Evolutionary conservation across 2,888 invertebrate genomes (phyloP).

Genomic region (Zele albiditarsus): DNA sequence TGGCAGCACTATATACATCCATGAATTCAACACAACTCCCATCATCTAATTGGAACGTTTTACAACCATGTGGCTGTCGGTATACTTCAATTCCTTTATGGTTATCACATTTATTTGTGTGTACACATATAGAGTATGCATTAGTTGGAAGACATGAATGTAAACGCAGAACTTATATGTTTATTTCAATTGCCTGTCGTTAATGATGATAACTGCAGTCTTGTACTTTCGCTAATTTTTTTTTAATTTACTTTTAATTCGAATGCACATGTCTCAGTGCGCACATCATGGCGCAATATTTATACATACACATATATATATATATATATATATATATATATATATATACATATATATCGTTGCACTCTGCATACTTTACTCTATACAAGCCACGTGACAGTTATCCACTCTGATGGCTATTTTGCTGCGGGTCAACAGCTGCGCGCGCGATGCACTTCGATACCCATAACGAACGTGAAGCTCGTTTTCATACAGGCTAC

Average conservation of each 20-base stretch:
- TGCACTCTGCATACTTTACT: not conserved
- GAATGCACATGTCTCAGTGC: not conserved
- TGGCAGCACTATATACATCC: conserved; percentile 54
- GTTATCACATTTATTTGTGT: conserved; percentile 45
- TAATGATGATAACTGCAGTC: conserved; percentile 4
- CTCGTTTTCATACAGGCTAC: not conserved
- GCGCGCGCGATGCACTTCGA: conserved; percentile 35
- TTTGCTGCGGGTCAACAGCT: conserved; percentile 49
- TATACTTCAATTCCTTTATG: conserved; percentile 64
- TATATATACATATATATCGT: not conserved
- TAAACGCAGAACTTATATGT: not conserved
- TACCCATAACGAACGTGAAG: conserved; percentile 6
- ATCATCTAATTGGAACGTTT: conserved; percentile 65
- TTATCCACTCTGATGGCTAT: conserved; percentile 38
- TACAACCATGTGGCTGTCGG: conserved; percentile 56
- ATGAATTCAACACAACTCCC: conserved; percentile 54
- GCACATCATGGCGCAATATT: not conserved
- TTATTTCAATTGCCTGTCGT: not conserved
- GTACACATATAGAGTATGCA: conserved; percentile 11
- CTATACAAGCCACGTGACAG: conserved; percentile 1
- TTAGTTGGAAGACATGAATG: not conserved
- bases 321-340: not conserved
- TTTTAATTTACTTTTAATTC: not conserved
- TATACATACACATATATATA: not conserved
- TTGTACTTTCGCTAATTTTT: not conserved